Evolutionary conservation across 1,140 invertebrate species (phyloP).

Genomic region (Tenebrio molitor): DNA sequence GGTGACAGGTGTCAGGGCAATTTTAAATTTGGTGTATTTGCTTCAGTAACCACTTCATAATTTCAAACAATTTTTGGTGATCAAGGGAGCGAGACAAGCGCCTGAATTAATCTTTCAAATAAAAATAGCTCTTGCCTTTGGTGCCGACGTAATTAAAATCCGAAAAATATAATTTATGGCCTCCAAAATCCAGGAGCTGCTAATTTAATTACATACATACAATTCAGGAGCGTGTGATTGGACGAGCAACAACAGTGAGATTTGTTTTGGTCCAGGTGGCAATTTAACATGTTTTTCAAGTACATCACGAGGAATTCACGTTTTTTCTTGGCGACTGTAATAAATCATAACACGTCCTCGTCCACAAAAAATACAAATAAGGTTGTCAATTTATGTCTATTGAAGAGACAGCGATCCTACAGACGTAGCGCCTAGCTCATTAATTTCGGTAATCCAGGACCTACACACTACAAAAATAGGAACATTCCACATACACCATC

Average conservation of each 20-base stretch:
- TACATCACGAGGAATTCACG: too few species aligned
- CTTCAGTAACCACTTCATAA: constrained; percentile 1
- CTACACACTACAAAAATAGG: constrained; percentile 5
- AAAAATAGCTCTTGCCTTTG: not conserved
- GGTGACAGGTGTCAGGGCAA: constrained; percentile 5
- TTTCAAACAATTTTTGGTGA: not conserved
- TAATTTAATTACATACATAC: not conserved
- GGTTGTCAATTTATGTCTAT: constrained; percentile 38
- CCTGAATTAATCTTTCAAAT: not conserved
- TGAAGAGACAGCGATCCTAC: constrained; percentile 12
- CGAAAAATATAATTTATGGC: not conserved
- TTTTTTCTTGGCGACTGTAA: not conserved
- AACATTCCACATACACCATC: constrained; percentile 10
- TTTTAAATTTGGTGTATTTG: constrained; percentile 12
- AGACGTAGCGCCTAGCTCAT: not conserved
- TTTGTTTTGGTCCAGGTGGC: too few species aligned
- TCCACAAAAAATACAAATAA: constrained; percentile 36
- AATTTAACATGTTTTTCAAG: too few species aligned
- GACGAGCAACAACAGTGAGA: too few species aligned
- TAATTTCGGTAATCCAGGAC: constrained; percentile 26
- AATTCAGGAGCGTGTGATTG: too few species aligned
- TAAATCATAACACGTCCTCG: constrained; percentile 18
- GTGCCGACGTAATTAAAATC: not conserved
- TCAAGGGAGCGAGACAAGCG: too few species aligned
- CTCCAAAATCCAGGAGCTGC: not conserved